A percentile compares a stretch with the other conserved stretches of the same genome.
Evolutionary conservation across 37 sponge, comb jelly and placozoan species (phyloP).

Genomic region (Dysidea cf. avara): DNA sequence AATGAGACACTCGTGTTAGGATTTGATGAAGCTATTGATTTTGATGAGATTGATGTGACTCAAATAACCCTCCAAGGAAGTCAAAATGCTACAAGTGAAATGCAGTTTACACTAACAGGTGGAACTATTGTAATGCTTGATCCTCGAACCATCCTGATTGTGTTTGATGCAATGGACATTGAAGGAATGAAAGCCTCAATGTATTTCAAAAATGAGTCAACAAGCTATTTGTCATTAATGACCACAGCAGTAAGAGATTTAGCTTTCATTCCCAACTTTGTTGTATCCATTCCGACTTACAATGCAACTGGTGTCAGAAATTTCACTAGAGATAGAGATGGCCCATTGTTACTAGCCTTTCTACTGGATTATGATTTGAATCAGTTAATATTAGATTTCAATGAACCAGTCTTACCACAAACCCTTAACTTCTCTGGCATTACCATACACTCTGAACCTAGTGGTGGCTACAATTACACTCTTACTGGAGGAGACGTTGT

Average conservation of each 20-base stretch:
- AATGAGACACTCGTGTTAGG: constrained; percentile 38
- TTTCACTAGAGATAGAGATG: constrained; percentile 59
- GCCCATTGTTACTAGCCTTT: constrained; percentile 66
- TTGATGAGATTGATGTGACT: constrained; percentile 28
- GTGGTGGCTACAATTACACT: constrained; percentile 36
- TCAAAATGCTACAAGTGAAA: constrained; percentile 27
- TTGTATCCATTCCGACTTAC: constrained; percentile 36
- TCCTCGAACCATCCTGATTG: constrained; percentile 42
- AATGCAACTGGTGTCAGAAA: constrained; percentile 62
- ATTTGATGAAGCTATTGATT: constrained; percentile 84
- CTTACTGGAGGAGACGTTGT: constrained; percentile 73
- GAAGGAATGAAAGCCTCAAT: constrained; percentile 51
- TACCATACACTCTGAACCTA: constrained; percentile 28
- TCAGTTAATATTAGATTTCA: constrained; percentile 70
- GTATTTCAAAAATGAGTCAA: constrained; percentile 57
- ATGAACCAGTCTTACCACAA: constrained; percentile 73
- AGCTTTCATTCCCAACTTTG: constrained; percentile 59
- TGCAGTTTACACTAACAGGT: constrained; percentile 31
- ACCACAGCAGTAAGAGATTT: constrained; percentile 50
- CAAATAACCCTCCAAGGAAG: constrained; percentile 60
- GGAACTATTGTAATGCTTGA: constrained; percentile 11
- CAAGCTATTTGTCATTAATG: constrained; percentile 68
- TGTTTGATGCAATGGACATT: constrained; percentile 27
- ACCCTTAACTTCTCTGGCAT: constrained; percentile 70
- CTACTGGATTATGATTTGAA: constrained; percentile 66